Evolutionary conservation across 2,113 vertebrate genomes (phyloP), one percentile per base, ranked within the genome.

Genomic region (Gobius niger): DNA sequence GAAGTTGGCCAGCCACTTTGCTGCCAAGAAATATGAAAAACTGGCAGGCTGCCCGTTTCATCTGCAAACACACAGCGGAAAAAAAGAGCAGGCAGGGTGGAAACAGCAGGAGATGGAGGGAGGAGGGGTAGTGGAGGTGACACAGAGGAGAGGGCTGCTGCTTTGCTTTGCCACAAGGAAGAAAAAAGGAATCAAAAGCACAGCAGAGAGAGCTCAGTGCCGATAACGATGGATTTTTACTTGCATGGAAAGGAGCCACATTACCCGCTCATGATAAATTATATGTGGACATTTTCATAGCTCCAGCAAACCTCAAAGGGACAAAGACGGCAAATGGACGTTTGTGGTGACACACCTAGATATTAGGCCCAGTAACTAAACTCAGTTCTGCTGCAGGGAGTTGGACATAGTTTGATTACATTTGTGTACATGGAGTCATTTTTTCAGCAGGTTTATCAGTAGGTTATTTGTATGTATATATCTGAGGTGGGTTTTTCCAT

Each of bases 41-140:
- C 93, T 94, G 95, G 95, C 94, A 95, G 92, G 87, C 92, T 91
- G 95, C 95, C 94, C 91, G 92, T 95, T 93, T 95, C 92, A 95
- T 95, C 95, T 94, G 94, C 92, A 92, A 84, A 89, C 88, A 90
- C 85, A 86, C 70, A 73, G 82, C n/a, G 63, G 72, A 80, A 77
- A 76, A 34, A 60, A 86, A 70, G 73, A 68, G 69, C 81, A 70
- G 76, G 72, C 76, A 64, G 73, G 87, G 69, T 67, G 83, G 85
- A 82, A 82, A 81, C 80, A 82, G 84, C 74, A 16, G 83, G 85
- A 77, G 81, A 72, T 49, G 79, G 83, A 68, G 81, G 53, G 47
- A 16, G 75, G 72, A 70, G 71, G 72, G 68, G 80, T 67, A 56
- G 75, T 68, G 72, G 85, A 78, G 87, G 85, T 86, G 82, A 88